phyloP scores from a whole-genome alignment of 2,888 invertebrate species.

The Cataglyphis livida region DNA sequence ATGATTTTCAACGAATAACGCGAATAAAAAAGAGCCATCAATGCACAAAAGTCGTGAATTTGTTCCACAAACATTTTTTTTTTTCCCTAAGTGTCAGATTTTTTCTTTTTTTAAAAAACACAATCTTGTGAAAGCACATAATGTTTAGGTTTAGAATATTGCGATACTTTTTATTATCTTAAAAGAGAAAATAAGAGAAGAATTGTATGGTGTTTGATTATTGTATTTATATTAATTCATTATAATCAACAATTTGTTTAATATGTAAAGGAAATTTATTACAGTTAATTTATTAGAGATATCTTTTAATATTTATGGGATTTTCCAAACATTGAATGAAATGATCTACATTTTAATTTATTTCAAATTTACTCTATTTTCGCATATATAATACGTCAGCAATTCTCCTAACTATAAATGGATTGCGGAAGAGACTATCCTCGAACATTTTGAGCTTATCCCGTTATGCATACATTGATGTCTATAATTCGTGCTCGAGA shows the following conservation, averaged over 20 bases:
- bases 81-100: slow-evolving; percentile 7
- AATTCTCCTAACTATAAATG: neutral
- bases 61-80: neutral
- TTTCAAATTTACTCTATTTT: neutral
- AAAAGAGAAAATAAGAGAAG: neutral
- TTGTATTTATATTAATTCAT: neutral
- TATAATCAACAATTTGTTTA: neutral
- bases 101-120: slow-evolving; percentile 6
- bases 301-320: neutral
- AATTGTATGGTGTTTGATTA: neutral
- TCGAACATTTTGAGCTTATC: neutral
- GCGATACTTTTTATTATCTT: neutral
- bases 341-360: neutral
- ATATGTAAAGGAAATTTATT: neutral
- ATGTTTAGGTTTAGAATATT: neutral
- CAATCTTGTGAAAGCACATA: slow-evolving; percentile 8
- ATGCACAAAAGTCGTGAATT: slow-evolving; percentile 24
- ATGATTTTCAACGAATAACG: neutral
- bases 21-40: slow-evolving; percentile 2
- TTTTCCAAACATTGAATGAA: neutral
- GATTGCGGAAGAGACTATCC: neutral
- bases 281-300: neutral
- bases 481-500: slow-evolving; percentile 24
- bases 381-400: neutral
- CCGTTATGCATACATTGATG: neutral